phyloP scores from a whole-genome alignment of 2,113 vertebrate genomes.

The Dipodomys spectabilis region DNA sequence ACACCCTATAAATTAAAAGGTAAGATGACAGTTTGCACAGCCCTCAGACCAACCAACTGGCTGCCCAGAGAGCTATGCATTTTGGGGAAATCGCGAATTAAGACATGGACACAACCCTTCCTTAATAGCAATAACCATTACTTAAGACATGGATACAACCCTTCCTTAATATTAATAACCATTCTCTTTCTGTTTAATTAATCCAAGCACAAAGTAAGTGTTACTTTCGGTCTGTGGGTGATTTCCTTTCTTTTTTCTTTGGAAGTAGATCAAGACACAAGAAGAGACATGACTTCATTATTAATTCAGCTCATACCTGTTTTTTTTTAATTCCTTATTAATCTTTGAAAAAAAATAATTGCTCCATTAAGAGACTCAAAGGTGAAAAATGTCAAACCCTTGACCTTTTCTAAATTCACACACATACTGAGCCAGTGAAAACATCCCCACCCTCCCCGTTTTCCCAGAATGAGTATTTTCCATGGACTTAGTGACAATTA shows the following conservation, averaged over 20 bases:
- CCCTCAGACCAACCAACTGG: not conserved
- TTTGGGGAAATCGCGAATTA: not conserved
- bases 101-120: not conserved
- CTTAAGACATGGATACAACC: not conserved
- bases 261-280: constrained; percentile 71
- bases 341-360: constrained; percentile 72
- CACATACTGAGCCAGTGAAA: constrained; percentile 36
- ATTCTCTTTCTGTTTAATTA: constrained; percentile 63
- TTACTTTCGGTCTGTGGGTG: constrained; percentile 63
- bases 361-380: constrained; percentile 62
- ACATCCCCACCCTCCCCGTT: not conserved
- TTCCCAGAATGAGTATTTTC: not conserved
- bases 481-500: not conserved
- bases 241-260: constrained; percentile 68
- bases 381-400: constrained; percentile 67
- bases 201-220: constrained; percentile 47
- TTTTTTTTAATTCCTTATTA: not conserved
- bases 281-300: constrained; percentile 69
- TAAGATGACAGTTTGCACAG: constrained; percentile 46
- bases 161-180: not conserved
- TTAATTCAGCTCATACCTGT: constrained; percentile 62
- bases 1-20: not conserved
- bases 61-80: not conserved
- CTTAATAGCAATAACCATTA: not conserved
- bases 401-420: constrained; percentile 71